Evolutionary conservation across 2,113 vertebrate species (phyloP).

Genomic region (Pyrgilauda ruficollis): DNA sequence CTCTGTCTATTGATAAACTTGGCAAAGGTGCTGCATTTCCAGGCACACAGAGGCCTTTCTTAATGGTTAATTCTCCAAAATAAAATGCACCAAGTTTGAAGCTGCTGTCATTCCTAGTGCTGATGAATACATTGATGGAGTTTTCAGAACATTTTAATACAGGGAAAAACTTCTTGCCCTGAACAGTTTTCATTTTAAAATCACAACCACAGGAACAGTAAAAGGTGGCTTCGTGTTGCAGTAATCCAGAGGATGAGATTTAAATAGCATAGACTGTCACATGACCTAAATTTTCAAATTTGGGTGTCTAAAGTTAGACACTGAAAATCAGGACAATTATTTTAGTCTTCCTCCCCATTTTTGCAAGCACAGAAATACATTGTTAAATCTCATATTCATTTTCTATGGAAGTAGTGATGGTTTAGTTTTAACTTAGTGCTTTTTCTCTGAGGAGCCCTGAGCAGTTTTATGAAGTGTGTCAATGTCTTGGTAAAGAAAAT

Average conservation of each 20-base stretch:
- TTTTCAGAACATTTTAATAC: not conserved
- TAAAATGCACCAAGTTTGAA: not conserved
- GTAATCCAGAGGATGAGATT: conserved; percentile 13
- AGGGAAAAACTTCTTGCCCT: not conserved
- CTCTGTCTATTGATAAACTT: conserved; percentile 47
- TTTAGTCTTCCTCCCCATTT: conserved; percentile 52
- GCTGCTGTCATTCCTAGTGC: not conserved
- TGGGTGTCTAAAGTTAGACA: conserved; percentile 50
- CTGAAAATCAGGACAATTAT: conserved; percentile 61
- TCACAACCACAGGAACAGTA: not conserved
- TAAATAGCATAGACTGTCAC: conserved; percentile 47
- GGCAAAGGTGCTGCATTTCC: conserved; percentile 33
- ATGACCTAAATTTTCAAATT: conserved; percentile 50
- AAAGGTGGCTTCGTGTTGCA: not conserved
- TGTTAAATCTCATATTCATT: not conserved
- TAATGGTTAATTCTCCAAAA: conserved; percentile 21
- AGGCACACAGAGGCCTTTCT: not conserved
- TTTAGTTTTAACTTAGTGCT: conserved; percentile 35
- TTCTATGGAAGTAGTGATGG: not conserved
- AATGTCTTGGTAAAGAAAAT: conserved; percentile 35
- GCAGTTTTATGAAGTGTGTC: conserved; percentile 24
- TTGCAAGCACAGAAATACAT: conserved; percentile 24
- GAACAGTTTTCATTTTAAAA: not conserved
- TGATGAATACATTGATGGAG: not conserved
- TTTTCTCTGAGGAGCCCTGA: conserved; percentile 37